phyloP scores from a whole-genome alignment of 2,113 vertebrate species.

The Uria aalge region DNA sequence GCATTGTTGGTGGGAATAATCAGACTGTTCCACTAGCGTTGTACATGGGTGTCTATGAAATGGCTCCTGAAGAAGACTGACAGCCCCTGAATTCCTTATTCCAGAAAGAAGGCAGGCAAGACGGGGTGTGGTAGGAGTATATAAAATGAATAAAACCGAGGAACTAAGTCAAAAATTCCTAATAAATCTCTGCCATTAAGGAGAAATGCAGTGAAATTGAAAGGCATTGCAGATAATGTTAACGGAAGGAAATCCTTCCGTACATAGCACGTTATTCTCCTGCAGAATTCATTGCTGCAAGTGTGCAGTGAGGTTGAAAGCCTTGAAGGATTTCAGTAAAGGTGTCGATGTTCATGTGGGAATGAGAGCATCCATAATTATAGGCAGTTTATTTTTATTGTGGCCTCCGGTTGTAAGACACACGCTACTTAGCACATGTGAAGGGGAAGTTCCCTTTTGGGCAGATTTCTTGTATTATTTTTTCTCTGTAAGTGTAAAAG shows the following conservation, averaged over 20 bases:
- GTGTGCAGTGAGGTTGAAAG: background rate
- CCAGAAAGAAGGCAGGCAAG: background rate
- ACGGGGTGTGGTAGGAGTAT: background rate
- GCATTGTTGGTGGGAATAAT: background rate
- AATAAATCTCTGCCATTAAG: background rate
- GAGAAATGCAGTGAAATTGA: background rate
- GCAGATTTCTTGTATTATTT: background rate
- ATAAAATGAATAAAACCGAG: background rate
- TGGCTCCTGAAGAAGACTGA: background rate
- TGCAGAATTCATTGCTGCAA: background rate
- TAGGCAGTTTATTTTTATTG: fast-evolving
- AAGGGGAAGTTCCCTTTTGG: background rate
- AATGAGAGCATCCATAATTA: background rate
- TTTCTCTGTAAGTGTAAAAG: background rate
- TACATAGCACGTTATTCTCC: background rate
- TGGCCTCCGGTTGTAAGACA: background rate
- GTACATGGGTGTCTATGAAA: background rate
- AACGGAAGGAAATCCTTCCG: background rate
- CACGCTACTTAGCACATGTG: fast-evolving
- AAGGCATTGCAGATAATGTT: fast-evolving
- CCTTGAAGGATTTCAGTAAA: background rate
- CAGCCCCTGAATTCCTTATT: background rate
- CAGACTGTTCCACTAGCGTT: background rate
- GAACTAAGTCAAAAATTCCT: background rate
- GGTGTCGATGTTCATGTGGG: background rate